Evolutionary conservation across 2,888 invertebrate genomes (phyloP), one percentile per base, ranked within the genome.

Genomic region (Tineola bisselliella): DNA sequence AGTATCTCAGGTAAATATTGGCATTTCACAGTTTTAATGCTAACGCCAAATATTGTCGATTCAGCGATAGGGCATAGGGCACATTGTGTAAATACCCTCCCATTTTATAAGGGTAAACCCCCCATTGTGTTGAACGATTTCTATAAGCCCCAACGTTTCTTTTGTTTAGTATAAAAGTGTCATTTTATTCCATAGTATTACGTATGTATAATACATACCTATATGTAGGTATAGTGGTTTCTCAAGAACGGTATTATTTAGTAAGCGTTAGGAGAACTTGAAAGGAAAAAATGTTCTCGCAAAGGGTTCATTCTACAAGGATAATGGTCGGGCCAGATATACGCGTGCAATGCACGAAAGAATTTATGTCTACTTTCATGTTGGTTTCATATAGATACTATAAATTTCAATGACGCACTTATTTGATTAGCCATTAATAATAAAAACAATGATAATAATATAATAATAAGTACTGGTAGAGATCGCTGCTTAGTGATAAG

Each of bases 11-110:
- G 69, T 82, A 83, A 86, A 86, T 86, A 86, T 86, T 86, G 86
- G 84, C 84, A 81, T 77, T 82, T 79, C 77, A 77, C 82, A 76
- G 84, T 84, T 86, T 84, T 86, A 84, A 86, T 86, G 84, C 86
- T 80, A 76, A 82, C 84, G 80, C 83, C 82, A 86, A 86, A 86
- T 84, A 86, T 83, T 79, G 65, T 70, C 75, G 75, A 75, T 74
- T 66, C 72, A 72, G 72, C 75, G 79, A 79, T 79, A 79, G 81
- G 76, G 73, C 75, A 72, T 75, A 48, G 48, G 54, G 54, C 54
- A 25, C 54, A 54, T 54, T 54, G 54, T 54, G 54, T 25, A 18
- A 54, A 54, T 54, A 54, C 54, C 6, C 54, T 18, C 8, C 54
- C 13, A 17, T 52, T 43, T 43, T 17, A 52, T 52, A 52, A 25